Conservation (phyloP, 2,797 vertebrate species). For the Erpetoichthys calabaricus region DNA sequence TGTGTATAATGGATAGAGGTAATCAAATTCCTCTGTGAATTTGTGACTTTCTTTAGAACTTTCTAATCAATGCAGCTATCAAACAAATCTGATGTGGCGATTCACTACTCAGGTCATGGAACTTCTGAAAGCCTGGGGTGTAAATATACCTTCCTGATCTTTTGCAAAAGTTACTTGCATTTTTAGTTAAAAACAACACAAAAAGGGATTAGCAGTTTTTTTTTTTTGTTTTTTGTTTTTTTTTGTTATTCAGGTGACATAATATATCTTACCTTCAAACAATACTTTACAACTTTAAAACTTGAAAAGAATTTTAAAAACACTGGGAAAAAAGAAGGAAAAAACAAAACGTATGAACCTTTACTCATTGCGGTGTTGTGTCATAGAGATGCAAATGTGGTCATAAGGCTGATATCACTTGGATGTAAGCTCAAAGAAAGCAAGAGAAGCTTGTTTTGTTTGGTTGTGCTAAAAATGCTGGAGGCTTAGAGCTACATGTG, state of each 20-base stretch:
- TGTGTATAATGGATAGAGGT: slow-evolving; percentile 97
- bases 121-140: background rate
- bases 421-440: background rate
- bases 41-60: slow-evolving; percentile 95
- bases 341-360: too few species aligned
- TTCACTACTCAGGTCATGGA: slow-evolving; percentile 1
- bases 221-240: background rate
- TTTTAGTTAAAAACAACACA: background rate
- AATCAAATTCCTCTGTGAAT: slow-evolving; percentile 97
- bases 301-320: background rate
- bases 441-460: background rate
- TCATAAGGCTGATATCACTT: background rate
- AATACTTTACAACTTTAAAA: background rate
- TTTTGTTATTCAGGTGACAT: background rate
- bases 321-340: background rate
- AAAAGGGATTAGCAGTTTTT: background rate
- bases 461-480: background rate
- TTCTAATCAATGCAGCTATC: slow-evolving; percentile 65
- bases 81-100: slow-evolving; percentile 26
- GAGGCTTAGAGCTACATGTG: background rate
- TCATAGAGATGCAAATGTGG: slow-evolving; percentile 6
- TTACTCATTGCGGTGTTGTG: background rate
- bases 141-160: background rate
- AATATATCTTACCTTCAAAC: slow-evolving; percentile 13
- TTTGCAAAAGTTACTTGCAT: background rate